Evolutionary conservation across 1,140 invertebrate genomes (phyloP).

Genomic region (Calliopsis andreniformis): DNA sequence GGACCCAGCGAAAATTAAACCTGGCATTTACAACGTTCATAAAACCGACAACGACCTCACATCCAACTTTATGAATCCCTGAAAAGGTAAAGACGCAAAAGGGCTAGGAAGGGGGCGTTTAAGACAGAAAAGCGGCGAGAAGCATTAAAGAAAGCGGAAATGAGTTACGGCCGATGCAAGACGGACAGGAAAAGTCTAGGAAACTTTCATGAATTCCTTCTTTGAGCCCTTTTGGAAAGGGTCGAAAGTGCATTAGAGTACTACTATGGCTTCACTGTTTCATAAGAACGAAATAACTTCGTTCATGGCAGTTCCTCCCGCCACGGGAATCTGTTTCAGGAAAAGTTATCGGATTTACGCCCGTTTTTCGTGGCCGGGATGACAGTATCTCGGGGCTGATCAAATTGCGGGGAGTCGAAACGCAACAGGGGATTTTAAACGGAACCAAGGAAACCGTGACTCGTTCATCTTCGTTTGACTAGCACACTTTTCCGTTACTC

Average conservation of each 20-base stretch:
- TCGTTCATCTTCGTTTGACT: neutral
- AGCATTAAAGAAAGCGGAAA: conserved; percentile 10
- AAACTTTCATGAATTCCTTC: neutral
- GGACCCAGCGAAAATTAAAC: neutral
- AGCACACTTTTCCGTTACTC: conserved; percentile 3
- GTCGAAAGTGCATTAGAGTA: neutral
- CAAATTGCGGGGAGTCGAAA: conserved; percentile 39
- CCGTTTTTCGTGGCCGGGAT: neutral
- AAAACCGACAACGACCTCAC: conserved; percentile 7
- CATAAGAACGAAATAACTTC: too few relatives aligned
- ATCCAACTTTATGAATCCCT: conserved; percentile 23
- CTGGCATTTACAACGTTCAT: conserved; percentile 2
- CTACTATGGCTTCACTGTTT: neutral
- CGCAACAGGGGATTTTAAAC: conserved; percentile 17
- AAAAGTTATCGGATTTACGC: conserved; percentile 11
- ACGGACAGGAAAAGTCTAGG: neutral
- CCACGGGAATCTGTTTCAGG: conserved; percentile 11
- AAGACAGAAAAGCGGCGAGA: neutral
- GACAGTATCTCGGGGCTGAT: conserved; percentile 22
- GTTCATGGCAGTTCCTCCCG: neutral
- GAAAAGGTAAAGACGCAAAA: conserved; percentile 6
- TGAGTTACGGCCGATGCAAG: neutral
- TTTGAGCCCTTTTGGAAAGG: neutral
- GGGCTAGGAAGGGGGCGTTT: neutral
- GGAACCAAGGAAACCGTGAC: neutral